phyloP scores from a whole-genome alignment of 2,888 invertebrate species.

The Macrophya alboannulata region DNA sequence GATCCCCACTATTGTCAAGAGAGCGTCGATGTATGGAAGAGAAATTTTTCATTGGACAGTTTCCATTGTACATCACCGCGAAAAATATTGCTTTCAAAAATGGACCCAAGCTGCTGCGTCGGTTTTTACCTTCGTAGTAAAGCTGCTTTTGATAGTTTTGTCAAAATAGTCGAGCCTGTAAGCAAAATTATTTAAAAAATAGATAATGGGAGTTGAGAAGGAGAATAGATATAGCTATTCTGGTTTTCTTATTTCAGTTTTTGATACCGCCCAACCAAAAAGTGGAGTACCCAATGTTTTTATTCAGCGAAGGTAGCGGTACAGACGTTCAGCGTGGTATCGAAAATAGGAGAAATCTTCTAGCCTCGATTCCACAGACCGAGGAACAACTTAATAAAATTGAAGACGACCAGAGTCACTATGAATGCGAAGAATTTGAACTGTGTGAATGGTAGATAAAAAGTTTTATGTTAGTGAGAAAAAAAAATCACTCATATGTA shows the following conservation, averaged over 20 bases:
- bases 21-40: constrained; percentile 91
- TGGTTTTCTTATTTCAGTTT: constrained; percentile 77
- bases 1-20: constrained; percentile 98
- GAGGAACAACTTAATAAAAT: constrained; percentile 65
- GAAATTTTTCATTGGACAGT: constrained; percentile 89
- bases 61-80: constrained; percentile 94
- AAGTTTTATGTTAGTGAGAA: background rate
- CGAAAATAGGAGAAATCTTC: constrained; percentile 68
- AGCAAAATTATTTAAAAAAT: constrained; percentile 64
- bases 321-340: constrained; percentile 79
- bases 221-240: background rate
- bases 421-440: constrained; percentile 76
- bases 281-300: constrained; percentile 92
- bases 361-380: constrained; percentile 67
- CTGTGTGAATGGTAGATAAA: constrained; percentile 59
- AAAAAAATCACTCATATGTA: constrained; percentile 7
- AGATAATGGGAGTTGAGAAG: background rate
- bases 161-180: constrained; percentile 86
- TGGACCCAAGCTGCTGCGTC: constrained; percentile 96
- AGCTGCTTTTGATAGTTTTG: constrained; percentile 89
- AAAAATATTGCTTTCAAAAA: constrained; percentile 91
- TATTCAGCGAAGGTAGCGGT: constrained; percentile 88
- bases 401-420: constrained; percentile 71
- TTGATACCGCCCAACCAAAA: constrained; percentile 81
- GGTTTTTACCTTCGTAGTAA: constrained; percentile 93